phyloP scores from a whole-genome alignment of 2,797 vertebrate genomes.

The Melanotaenia maccullochi region DNA sequence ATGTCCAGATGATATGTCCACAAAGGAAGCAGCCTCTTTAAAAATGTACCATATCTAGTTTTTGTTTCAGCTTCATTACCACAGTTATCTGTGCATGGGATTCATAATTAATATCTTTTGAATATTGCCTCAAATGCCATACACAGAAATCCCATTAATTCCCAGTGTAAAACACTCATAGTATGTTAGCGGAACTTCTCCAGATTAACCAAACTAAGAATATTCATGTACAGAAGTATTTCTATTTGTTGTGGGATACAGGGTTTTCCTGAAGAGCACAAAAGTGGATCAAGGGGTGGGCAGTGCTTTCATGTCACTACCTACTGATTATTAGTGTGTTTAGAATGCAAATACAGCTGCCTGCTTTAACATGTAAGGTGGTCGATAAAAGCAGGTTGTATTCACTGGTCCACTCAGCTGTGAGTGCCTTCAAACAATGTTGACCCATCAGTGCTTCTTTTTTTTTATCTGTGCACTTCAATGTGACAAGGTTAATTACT shows the following conservation, averaged over 20 bases:
- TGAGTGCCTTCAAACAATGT: slow-evolving; percentile 64
- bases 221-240: slow-evolving; percentile 54
- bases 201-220: slow-evolving; percentile 45
- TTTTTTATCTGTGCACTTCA: slow-evolving; percentile 59
- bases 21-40: slow-evolving; percentile 68
- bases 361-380: slow-evolving; percentile 49
- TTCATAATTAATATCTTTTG: slow-evolving; percentile 77
- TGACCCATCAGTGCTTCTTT: slow-evolving; percentile 51
- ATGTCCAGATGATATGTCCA: slow-evolving; percentile 66
- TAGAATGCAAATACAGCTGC: slow-evolving; percentile 71
- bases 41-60: slow-evolving; percentile 73
- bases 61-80: slow-evolving; percentile 69
- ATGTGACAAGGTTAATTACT: slow-evolving; percentile 57
- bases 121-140: slow-evolving; percentile 70
- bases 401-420: slow-evolving; percentile 45
- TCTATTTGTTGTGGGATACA: slow-evolving; percentile 48
- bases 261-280: slow-evolving; percentile 52
- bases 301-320: slow-evolving; percentile 66
- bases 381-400: slow-evolving; percentile 65
- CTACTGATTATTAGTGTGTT: slow-evolving; percentile 62
- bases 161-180: slow-evolving; percentile 37
- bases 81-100: slow-evolving; percentile 58
- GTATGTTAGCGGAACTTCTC: slow-evolving; percentile 29
- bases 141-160: slow-evolving; percentile 59
- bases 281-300: slow-evolving; percentile 69